Evolutionary conservation across 2,888 invertebrate genomes (phyloP).

Genomic region (Pristionchus fissidentatus): DNA sequence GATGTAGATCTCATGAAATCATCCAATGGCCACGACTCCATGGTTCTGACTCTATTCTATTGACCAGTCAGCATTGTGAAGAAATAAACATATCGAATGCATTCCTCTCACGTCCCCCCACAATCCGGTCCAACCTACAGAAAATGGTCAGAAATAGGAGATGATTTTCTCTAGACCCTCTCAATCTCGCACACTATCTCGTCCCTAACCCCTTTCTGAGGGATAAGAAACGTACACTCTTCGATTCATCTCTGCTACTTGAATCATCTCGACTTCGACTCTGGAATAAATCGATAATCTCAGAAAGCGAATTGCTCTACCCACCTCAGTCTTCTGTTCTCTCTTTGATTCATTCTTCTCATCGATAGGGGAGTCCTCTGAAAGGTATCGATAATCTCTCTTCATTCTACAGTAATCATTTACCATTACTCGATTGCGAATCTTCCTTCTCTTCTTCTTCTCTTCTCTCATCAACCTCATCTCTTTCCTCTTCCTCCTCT

Average conservation of each 20-base stretch:
- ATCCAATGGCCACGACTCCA: not conserved
- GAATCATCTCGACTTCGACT: conserved; percentile 15
- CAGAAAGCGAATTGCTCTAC: not conserved
- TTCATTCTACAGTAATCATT: not conserved
- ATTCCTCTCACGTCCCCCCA: too few relatives aligned
- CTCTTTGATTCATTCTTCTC: not conserved
- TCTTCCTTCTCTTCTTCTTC: conserved; percentile 12
- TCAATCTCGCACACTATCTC: not conserved
- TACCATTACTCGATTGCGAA: not conserved
- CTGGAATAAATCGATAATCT: not conserved
- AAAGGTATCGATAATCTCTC: not conserved
- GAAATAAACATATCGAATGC: too few relatives aligned
- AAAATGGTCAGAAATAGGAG: too few relatives aligned
- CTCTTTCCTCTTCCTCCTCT: conserved; percentile 18
- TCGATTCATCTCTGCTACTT: conserved; percentile 34
- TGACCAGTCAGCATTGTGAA: too few relatives aligned
- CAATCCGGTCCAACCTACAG: not conserved
- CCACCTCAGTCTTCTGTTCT: conserved; percentile 11
- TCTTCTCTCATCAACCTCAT: not conserved
- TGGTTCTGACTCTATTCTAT: not conserved
- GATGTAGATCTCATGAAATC: conserved; percentile 8
- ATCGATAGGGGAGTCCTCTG: conserved; percentile 32
- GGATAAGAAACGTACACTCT: conserved; percentile 21
- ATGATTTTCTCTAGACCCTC: not conserved
- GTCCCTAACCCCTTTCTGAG: too few relatives aligned